Conservation (phyloP, 2,797 vertebrate genomes). For the Limosa lapponica region DNA sequence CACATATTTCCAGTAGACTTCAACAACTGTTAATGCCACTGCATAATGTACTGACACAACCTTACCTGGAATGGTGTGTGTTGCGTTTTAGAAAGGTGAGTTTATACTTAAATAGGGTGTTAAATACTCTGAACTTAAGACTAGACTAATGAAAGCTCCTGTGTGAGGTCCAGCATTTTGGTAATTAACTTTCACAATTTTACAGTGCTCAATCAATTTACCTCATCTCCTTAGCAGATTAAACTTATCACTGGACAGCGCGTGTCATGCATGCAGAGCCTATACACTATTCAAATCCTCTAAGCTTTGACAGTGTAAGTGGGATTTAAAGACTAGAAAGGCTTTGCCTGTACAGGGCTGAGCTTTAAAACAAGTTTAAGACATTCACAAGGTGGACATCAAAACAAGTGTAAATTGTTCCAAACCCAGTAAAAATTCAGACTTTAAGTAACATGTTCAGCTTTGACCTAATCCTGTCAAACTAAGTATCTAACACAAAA, state of each 20-base stretch:
- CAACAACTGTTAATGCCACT: background rate
- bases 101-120: background rate
- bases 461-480: background rate
- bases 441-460: background rate
- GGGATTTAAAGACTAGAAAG: background rate
- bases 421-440: background rate
- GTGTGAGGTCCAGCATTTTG: background rate
- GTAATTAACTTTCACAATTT: background rate
- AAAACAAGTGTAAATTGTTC: background rate
- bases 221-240: background rate
- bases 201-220: background rate
- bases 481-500: background rate
- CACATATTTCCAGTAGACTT: background rate
- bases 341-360: background rate
- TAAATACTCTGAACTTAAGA: background rate
- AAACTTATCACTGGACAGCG: background rate
- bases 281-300: background rate
- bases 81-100: background rate
- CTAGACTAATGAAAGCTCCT: background rate
- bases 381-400: background rate
- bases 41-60: background rate
- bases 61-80: background rate
- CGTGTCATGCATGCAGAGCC: background rate
- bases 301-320: background rate
- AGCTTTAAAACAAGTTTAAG: slow-evolving; percentile 2